These are phyloP conservation scores for Oryctes rhinoceros DNA, from an alignment of 1,140 invertebrate species.

Conservation along the genomic window DNA sequence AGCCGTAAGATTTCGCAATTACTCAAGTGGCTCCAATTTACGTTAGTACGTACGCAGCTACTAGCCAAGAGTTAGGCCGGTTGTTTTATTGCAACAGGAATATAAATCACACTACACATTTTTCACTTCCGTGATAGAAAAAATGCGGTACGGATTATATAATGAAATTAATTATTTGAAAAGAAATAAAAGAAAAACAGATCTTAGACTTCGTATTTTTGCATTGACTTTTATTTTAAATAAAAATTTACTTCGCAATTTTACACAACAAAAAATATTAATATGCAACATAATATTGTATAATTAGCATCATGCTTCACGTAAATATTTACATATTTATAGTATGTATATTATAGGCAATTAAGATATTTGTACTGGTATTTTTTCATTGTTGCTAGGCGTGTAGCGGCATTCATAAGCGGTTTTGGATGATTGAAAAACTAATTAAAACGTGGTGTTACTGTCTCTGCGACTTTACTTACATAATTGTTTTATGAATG, in stretches of 20 bases:
- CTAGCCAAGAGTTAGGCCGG: background rate
- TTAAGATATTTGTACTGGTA: slow-evolving; percentile 44
- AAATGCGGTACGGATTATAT: background rate
- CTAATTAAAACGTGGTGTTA: background rate
- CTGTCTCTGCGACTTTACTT: background rate
- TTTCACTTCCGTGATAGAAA: background rate
- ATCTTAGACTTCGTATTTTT: slow-evolving; percentile 37
- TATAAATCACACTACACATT: slow-evolving; percentile 26
- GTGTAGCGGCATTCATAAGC: slow-evolving; percentile 35
- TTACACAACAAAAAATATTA: slow-evolving; percentile 43
- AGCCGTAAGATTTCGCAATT: slow-evolving; percentile 26
- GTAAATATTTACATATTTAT: slow-evolving; percentile 43
- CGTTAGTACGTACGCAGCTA: background rate
- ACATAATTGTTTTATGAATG: slow-evolving; percentile 29
- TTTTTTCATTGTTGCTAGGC: slow-evolving; percentile 37
- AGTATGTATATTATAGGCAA: slow-evolving; percentile 43
- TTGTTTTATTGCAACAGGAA: background rate
- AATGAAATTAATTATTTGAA: background rate
- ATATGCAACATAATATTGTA: slow-evolving; percentile 44
- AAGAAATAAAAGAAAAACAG: slow-evolving; percentile 33
- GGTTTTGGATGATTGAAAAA: slow-evolving; percentile 23
- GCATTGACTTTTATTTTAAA: slow-evolving; percentile 42
- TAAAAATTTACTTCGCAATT: slow-evolving; percentile 43
- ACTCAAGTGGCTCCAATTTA: slow-evolving; percentile 16
- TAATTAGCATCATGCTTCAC: slow-evolving; percentile 43